phyloP scores from a whole-genome alignment of 1,140 invertebrate species.

The Adoxophyes honmai region DNA sequence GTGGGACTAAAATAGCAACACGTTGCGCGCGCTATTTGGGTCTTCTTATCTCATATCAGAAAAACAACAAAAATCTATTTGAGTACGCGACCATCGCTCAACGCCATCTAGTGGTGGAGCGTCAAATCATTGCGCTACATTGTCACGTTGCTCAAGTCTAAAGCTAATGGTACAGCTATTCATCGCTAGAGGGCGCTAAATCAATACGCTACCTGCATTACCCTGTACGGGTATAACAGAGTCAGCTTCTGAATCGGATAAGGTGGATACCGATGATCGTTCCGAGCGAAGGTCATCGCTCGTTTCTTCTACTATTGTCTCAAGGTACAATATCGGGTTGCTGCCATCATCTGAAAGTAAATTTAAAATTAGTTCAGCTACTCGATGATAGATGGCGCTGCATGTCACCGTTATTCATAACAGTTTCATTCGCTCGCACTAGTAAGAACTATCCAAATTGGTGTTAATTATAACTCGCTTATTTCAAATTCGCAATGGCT shows the following conservation, averaged over 20 bases:
- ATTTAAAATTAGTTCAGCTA: constrained; percentile 25
- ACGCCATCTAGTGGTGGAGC: constrained; percentile 32
- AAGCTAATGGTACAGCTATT: constrained; percentile 18
- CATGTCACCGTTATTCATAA: not conserved
- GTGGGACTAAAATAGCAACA: no score
- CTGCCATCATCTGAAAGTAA: constrained; percentile 62
- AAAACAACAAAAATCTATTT: no score
- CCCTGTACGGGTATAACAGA: constrained; percentile 70
- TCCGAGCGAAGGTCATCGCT: constrained; percentile 87
- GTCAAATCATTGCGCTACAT: not conserved
- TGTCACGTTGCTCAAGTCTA: no score
- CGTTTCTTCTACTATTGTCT: constrained; percentile 87
- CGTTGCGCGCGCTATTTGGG: no score
- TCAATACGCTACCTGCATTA: constrained; percentile 40
- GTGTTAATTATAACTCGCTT: no score
- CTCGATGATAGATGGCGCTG: constrained; percentile 43
- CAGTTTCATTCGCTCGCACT: not conserved
- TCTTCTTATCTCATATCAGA: no score
- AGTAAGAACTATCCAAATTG: not conserved
- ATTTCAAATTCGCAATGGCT: no score
- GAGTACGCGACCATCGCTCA: not conserved
- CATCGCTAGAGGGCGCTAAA: constrained; percentile 42
- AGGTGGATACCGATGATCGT: constrained; percentile 74
- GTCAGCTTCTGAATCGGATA: constrained; percentile 74
- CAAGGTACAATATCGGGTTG: constrained; percentile 77